These are phyloP conservation scores for Coregonus ussuriensis DNA, from an alignment of 2,797 vertebrate genomes.

Conservation along the genomic window DNA sequence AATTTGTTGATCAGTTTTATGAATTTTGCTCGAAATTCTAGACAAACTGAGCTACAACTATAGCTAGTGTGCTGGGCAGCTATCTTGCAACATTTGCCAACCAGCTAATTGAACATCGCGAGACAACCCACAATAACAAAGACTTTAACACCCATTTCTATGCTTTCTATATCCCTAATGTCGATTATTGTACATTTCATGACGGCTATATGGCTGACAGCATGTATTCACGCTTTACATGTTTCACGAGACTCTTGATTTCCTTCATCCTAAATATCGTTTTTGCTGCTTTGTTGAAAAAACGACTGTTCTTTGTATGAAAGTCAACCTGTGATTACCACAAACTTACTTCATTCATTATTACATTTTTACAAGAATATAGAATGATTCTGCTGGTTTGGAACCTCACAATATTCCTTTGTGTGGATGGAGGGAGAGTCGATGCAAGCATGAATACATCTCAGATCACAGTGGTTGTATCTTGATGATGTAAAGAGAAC, in stretches of 20 bases:
- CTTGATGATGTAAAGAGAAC: not conserved
- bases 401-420: conserved; percentile 58
- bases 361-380: too few relatives aligned
- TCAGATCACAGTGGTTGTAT: not conserved
- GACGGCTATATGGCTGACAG: not conserved
- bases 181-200: not conserved
- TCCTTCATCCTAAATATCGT: not conserved
- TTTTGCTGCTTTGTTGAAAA: not conserved
- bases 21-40: not conserved
- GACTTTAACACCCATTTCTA: not conserved
- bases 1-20: not conserved
- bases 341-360: not conserved
- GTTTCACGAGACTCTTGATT: too few relatives aligned
- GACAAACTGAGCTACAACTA: not conserved
- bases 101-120: not conserved
- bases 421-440: conserved; percentile 33
- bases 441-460: not conserved
- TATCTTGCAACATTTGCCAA: not conserved
- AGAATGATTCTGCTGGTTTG: not conserved
- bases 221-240: not conserved
- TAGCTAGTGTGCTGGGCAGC: not conserved
- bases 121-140: not conserved
- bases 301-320: conserved; percentile 11
- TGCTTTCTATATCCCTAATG: not conserved
- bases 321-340: not conserved